Evolutionary conservation across 2,888 invertebrate genomes (phyloP), one percentile per base, ranked within the genome.

Genomic region (Eremobia ochroleuca): DNA sequence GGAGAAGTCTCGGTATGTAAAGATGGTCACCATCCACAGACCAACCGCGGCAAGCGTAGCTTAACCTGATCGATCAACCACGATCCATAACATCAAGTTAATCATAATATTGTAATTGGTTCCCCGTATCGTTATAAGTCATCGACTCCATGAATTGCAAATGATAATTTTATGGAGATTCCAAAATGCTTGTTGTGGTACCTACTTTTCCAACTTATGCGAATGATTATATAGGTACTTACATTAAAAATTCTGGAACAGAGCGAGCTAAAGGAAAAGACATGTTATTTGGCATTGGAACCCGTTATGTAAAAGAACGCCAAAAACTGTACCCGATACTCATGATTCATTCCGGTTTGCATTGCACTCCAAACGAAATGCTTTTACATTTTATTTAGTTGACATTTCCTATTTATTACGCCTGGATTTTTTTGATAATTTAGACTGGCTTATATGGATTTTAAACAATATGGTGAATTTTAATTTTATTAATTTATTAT

Each of bases 291-390:
- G 79, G 73, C 79, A 83, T 83, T 79, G 82, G 70, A 85, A 86
- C 83, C 84, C 85, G 87, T 90, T 87, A 86, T 74, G 55, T 34
- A 74, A 83, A 87, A 83, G 49, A 75, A 75, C 74, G 72, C 76
- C 72, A 82, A 86, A 89, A 87, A 82, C 82, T 75, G 79, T 76
- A 81, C 69, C 68, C 70, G 71, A 84, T 85, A 79, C 72, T 76
- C 71, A 69, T 80, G 81, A 87, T 83, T 81, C 73, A 79, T 87
- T 81, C 80, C 76, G 80, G 87, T 84, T 85, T 80, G 76, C 72
- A 67, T 40, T 83, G 81, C 81, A 81, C 71, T 81, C 43, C 40
- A 73, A 72, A 43, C 58, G 25, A 52, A 68, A 65, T 37, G 49
- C 49, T 79, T 82, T 79, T 73, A 49, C n/a, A 55, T 83, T 77